Base-by-base conservation (phyloP, 2,797 vertebrate species). In the Sarcoramphus papa region DNA sequence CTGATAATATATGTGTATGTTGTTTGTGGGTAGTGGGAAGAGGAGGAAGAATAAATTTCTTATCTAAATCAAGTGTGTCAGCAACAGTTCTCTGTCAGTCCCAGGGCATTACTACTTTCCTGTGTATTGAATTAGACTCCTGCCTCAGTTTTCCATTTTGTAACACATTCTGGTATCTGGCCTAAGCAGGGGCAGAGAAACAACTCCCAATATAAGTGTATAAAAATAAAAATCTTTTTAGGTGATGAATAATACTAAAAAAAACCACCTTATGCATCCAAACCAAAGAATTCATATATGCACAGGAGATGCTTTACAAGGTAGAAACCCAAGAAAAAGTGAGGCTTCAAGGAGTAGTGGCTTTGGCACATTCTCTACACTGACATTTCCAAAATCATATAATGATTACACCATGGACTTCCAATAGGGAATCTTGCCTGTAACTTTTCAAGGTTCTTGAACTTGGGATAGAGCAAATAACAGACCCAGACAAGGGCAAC, bases 41-140 rank as follows among this genome's bases (percentile, higher is more conserved):
- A 96, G 18, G n/a, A 85, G n/a, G 30, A 73, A 63, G 73, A 97
- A 67, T 63, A 96, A 85, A 88, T 86, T 89, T 53, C 59, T 64
- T 84, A 35, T 43, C 17, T 86, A 75, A 88, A 51, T 67, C 33
- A 70, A 84, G 65, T 40, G 23, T 83, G 60, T 67, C 50, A 88
- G 54, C 72, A 65, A 40, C 57, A 64, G 28, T 88, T 84, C 56
- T 82, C 35, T 85, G 60, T 73, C 12, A 59, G 48, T 90, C 69
- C 68, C 40, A 65, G 41, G 63, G 24, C 16, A 12, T 78, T 95
- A 67, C 51, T 69, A 12, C 50, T 82, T 78, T 88, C 48, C 63
- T 78, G 8, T 88, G 12, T 78, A 68, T 76, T 90, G 74, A 88
- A 82, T 84, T 94, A 62, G 62, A 63, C 19, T 91, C 43, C 62